Conservation (phyloP, 2,888 invertebrate genomes). For the Latrodectus elegans region DNA sequence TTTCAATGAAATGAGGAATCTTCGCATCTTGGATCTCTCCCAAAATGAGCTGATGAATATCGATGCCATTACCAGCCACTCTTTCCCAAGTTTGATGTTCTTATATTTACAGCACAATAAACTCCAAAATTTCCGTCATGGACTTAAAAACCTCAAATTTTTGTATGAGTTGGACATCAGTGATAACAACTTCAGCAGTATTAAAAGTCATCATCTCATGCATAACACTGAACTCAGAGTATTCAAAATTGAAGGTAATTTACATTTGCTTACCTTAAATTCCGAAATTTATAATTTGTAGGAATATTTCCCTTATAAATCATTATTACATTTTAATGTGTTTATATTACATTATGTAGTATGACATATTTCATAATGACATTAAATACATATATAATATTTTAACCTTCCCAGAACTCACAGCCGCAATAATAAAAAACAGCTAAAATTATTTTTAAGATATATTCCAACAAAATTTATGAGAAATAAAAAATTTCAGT, state of each 20-base stretch:
- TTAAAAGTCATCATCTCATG: slow-evolving; percentile 32
- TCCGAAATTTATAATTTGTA: neutral
- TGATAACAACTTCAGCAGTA: slow-evolving; percentile 22
- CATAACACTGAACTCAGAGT: slow-evolving; percentile 23
- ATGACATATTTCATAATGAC: too few species aligned
- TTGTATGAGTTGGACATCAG: slow-evolving; percentile 43
- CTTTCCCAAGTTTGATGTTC: slow-evolving; percentile 24
- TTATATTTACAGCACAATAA: slow-evolving; percentile 39
- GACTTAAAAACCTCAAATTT: slow-evolving; percentile 33
- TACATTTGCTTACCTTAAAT: neutral
- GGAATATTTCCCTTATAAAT: too few species aligned
- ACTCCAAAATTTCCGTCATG: slow-evolving; percentile 22
- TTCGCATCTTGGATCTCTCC: slow-evolving; percentile 43
- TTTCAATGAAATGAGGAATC: slow-evolving; percentile 72
- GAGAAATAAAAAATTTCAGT: too few species aligned
- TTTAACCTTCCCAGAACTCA: too few species aligned
- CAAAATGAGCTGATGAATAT: slow-evolving; percentile 34
- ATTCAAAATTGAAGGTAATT: slow-evolving; percentile 44
- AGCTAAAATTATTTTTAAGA: too few species aligned
- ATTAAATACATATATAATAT: too few species aligned
- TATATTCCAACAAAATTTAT: too few species aligned
- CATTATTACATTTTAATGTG: too few species aligned
- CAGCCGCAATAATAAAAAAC: too few species aligned
- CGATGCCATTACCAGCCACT: slow-evolving; percentile 29
- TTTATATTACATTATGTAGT: too few species aligned